Percentiles rank a stretch among this genome's conserved stretches.
Conservation (phyloP, 2,797 vertebrate species). For the Falco concolor region DNA sequence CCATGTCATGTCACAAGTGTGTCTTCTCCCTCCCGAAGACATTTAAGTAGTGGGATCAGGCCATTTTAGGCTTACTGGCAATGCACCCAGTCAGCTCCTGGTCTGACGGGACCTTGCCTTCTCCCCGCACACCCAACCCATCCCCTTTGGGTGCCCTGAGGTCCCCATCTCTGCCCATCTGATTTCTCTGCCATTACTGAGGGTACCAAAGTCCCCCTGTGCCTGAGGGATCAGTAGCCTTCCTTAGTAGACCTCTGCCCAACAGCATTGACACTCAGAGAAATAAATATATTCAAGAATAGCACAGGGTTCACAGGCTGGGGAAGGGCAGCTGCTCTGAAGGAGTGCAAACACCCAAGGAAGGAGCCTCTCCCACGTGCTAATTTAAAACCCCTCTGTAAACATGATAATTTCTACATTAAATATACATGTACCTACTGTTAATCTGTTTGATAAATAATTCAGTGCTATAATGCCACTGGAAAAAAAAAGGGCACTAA, state of each 20-base stretch:
- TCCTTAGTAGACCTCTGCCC: neutral
- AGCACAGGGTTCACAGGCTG: neutral
- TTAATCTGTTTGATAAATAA: constrained; percentile 61
- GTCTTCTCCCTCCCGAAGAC: neutral
- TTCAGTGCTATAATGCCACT: constrained; percentile 42
- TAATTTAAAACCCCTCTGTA: constrained; percentile 34
- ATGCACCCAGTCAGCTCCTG: neutral
- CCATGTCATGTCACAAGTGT: neutral
- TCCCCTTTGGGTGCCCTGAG: neutral
- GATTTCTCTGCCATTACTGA: neutral
- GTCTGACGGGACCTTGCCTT: neutral
- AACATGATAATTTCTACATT: constrained; percentile 40
- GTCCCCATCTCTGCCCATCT: neutral
- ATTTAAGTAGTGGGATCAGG: neutral
- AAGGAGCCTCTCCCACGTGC: neutral
- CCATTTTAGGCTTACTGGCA: neutral
- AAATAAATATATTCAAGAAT: neutral
- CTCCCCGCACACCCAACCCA: neutral
- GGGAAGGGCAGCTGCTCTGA: neutral
- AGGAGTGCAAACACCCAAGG: neutral
- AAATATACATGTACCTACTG: constrained; percentile 53
- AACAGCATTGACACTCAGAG: rapidly evolving
- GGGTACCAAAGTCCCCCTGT: neutral
- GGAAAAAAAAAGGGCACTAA: neutral
- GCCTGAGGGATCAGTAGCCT: neutral